Percentiles rank a stretch among this genome's conserved stretches.
These are phyloP conservation scores for Sinohyriopsis cumingii DNA, from an alignment of 2,888 invertebrate genomes.

Conservation along the genomic window DNA sequence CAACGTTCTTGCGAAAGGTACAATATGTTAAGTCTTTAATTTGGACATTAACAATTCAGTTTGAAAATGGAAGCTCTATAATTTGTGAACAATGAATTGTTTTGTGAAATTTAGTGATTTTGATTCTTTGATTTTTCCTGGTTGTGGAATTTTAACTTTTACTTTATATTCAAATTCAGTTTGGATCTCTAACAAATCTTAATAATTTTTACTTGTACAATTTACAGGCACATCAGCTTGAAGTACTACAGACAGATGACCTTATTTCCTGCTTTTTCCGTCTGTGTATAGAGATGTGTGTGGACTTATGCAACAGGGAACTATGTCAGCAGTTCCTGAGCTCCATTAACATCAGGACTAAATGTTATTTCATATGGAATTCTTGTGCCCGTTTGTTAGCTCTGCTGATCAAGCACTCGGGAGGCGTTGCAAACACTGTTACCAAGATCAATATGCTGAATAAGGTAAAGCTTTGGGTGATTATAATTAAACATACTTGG, in stretches of 20 bases:
- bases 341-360: slow-evolving; percentile 82
- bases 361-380: slow-evolving; percentile 96
- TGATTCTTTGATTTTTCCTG: background rate
- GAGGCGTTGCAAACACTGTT: slow-evolving; percentile 82
- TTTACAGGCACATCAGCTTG: slow-evolving; percentile 91
- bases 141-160: too few species aligned
- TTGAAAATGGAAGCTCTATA: too few species aligned
- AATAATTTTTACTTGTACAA: background rate
- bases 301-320: slow-evolving; percentile 92
- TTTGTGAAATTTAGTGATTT: too few species aligned
- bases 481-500: too few species aligned
- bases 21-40: background rate
- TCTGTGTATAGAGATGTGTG: slow-evolving; percentile 95
- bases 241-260: slow-evolving; percentile 97
- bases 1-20: slow-evolving; percentile 89
- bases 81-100: too few species aligned
- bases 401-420: slow-evolving; percentile 85
- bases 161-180: background rate
- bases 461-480: slow-evolving; percentile 78
- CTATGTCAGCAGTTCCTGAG: slow-evolving; percentile 79
- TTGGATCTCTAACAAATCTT: background rate
- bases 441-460: slow-evolving; percentile 98
- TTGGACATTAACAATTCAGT: too few species aligned
- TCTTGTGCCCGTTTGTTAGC: slow-evolving; percentile 95
- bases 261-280: slow-evolving; percentile 97